Percentiles rank a stretch among this genome's conserved stretches.
Conservation (phyloP, 2,888 invertebrate genomes). For the Trypoxylon attenuatum region DNA sequence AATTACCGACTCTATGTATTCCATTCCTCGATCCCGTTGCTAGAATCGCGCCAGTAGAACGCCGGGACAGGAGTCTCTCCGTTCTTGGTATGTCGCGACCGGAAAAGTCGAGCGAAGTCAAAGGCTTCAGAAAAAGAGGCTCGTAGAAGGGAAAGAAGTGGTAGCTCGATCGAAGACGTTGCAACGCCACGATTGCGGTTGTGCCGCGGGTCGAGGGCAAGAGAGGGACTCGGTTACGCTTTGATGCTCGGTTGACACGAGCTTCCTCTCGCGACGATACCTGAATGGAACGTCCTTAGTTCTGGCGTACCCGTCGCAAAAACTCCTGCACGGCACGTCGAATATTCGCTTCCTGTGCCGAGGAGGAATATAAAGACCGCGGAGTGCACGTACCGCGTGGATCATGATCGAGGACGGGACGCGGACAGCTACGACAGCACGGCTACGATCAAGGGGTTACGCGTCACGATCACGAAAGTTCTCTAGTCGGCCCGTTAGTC, state of each 20-base stretch:
- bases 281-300: constrained; percentile 24
- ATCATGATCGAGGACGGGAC: constrained; percentile 64
- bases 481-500: constrained; percentile 69
- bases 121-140: too few relatives aligned
- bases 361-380: constrained; percentile 22
- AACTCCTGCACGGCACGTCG: constrained; percentile 17
- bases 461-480: constrained; percentile 71
- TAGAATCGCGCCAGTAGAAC: too few relatives aligned
- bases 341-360: constrained; percentile 37
- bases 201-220: constrained; percentile 12
- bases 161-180: constrained; percentile 16
- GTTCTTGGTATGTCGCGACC: too few relatives aligned
- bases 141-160: too few relatives aligned
- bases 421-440: constrained; percentile 55
- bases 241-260: constrained; percentile 57
- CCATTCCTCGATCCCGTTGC: too few relatives aligned
- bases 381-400: constrained; percentile 46
- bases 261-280: constrained; percentile 49
- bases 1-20: too few relatives aligned
- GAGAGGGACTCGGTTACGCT: constrained; percentile 56
- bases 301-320: constrained; percentile 1
- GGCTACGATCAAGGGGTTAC: constrained; percentile 49
- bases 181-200: constrained; percentile 26
- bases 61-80: too few relatives aligned
- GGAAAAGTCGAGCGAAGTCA: too few relatives aligned